Conservation (phyloP, 2,888 invertebrate species). For the Chrysolina oricalcia region DNA sequence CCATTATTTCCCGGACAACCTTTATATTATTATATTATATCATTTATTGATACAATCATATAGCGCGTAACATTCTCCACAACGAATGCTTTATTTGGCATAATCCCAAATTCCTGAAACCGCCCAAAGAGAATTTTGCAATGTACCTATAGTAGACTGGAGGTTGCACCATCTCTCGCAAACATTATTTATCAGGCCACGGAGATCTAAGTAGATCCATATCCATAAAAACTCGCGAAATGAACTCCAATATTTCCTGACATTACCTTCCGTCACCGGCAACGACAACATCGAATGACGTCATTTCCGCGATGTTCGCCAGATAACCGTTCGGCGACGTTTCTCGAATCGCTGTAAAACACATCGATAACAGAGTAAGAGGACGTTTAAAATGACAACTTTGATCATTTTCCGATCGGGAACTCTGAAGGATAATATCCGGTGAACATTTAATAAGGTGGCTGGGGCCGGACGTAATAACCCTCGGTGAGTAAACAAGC, state of each 20-base stretch:
- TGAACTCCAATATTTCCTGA: conserved; percentile 11
- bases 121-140: not conserved
- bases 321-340: conserved; percentile 41
- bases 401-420: conserved; percentile 62
- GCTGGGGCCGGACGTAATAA: conserved; percentile 63
- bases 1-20: too few relatives aligned
- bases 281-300: conserved; percentile 20
- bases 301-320: conserved; percentile 42
- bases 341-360: conserved; percentile 42
- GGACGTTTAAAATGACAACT: conserved; percentile 52
- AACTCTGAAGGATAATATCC: conserved; percentile 62
- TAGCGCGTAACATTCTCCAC: too few relatives aligned
- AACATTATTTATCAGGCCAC: not conserved
- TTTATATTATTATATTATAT: too few relatives aligned
- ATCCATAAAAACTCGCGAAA: conserved; percentile 41
- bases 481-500: conserved; percentile 56
- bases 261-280: conserved; percentile 20
- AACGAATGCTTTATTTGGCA: too few relatives aligned
- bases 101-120: too few relatives aligned
- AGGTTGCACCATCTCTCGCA: not conserved
- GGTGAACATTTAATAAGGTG: conserved; percentile 62
- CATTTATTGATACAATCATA: too few relatives aligned
- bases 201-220: conserved; percentile 12
- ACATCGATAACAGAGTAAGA: conserved; percentile 43
- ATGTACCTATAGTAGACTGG: not conserved